Base-by-base conservation (phyloP, 2,797 vertebrate genomes). In the Bovichtus diacanthus region DNA sequence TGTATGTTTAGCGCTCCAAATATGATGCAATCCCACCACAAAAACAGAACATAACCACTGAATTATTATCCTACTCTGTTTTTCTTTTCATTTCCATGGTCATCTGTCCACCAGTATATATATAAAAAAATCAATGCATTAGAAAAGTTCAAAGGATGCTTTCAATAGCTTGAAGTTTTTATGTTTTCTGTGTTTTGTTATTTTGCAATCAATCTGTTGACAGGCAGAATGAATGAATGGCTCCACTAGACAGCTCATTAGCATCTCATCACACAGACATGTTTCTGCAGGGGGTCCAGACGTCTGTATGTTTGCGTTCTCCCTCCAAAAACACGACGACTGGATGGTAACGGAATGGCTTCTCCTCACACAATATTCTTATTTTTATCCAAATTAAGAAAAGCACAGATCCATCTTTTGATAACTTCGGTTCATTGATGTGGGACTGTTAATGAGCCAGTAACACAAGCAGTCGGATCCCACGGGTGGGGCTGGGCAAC, bases 211-310 rank as follows among this genome's bases (percentile, higher is more conserved):
- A 81, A 15, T 79, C 59, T 80, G 80, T 79, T 67, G 55, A 54
- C 56, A 69, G 80, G 69, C 76, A 76, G 72, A 64, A 21, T 70
- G 56, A 85, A 69, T 44, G 50, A 55, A 27, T 55, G 27, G 39
- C 61, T 61, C 39, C 71, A 69, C 56, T 2, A 38, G 54, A 44
- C 78, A 38, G 49, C 78, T 90, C 77, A 87, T 92, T 88, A 92
- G 54, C 80, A 76, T 78, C 74, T 74, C 79, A 85, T 86, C 80
- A 71, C 44, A 69, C 70, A 75, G 79, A 64, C 79, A 60, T 82
- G 74, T 78, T 70, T 72, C 69, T 72, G 46, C 60, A 44, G 55
- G 72, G 67, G 70, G 65, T 44, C 54, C 46, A 27, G 38, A 29
- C 54, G 59, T 18, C 55, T 56, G 10, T 38, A 21, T 21, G 58